Evolutionary conservation across 2,113 vertebrate genomes (phyloP), one percentile per base, ranked within the genome.

Genomic region (Lethenteron reissneri): DNA sequence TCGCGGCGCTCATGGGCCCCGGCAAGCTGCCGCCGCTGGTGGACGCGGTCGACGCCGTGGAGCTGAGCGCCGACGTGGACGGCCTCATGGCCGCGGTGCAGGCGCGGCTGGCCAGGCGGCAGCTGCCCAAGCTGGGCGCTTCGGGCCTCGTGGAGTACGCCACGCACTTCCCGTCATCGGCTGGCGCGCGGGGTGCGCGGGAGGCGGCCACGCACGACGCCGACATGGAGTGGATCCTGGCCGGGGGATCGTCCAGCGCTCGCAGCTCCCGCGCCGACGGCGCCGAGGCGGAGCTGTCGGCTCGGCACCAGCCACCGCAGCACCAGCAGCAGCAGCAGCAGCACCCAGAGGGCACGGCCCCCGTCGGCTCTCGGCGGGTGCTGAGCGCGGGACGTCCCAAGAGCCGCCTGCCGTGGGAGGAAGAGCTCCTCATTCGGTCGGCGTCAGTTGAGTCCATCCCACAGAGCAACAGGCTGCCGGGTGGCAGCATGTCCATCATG

Each of bases 331-430:
- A 41, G 41, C 41, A 41, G 1, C 41, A 41, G 5, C 41, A 41
- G 1, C 41, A 41, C 41, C 41, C 41, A 25, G 41, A 41, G 41
- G 41, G 41, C 41, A 41, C 41, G 6, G 41, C 6, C 41, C 41
- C 77, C 10, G 2, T 71, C 1, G 78, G 81, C 72, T 83, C 84
- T 14, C 79, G 87, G 25, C 84, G 87, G 72, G 85, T 88, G 8
- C 77, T 88, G 73, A 97, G 90, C 1, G 90, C 90, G 0, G 84
- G 85, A 1, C 92, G 87, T 77, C 87, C 87, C 3, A 97, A 86
- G 74, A 87, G 80, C 81, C 92, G 88, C 71, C 83, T 99, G 62
- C 94, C 91, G 0, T 96, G 94, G 94, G 89, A 91, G 76, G 83
- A 76, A 12, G n/a, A 11, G n/a, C 64, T 17, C 10, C 9, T n/a